Base-by-base conservation (phyloP, 2,113 vertebrate genomes). In the Gnathonemus longibarbis region DNA sequence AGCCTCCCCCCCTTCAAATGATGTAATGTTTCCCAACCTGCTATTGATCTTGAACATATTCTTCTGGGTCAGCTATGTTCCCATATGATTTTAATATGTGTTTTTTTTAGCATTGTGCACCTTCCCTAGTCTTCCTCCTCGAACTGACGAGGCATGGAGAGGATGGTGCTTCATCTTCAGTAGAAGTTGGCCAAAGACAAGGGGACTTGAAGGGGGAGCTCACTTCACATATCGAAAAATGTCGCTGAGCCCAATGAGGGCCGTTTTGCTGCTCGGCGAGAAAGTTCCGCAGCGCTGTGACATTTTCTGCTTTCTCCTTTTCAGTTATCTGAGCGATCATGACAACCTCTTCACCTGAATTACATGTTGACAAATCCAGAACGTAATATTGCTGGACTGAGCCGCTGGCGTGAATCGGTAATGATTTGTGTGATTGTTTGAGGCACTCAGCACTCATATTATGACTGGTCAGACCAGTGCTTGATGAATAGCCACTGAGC, bases 111-210 rank as follows among this genome's bases (percentile, higher is more conserved):
- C 90, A 48, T 90, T 88, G 77, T 45, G 62, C 90, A 89, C 90
- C 66, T 89, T 92, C 74, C 48, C 88, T 21, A 21, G 85, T 91
- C 80, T 80, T 53, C 91, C 92, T 21, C 46, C 45, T 50, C 11
- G 10, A 48, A 24, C 19, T 24, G 10, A 85, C 46, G 17, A 4
- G n/a, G 62, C 62, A 15, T 3, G n/a, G 15, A 13, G 13, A 39
- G 70, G 70, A 39, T 77, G 70, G 70, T 4, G 15, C 35, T 77
- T 77, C 66, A 31, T 3, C 31, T 74, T 74, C 27, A 39, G 70
- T 15, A 77, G 31, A 77, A 15, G 31, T 17, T 17, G 1, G 70
- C 31, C 13, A 31, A 11, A 3, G 27, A 3, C 66, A 31, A 31
- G 11, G 2, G 66, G 66, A 13, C 8, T 3, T 70, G 2, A 1